phyloP scores from a whole-genome alignment of 1,140 invertebrate species.

The Neuroterus valhalla region DNA sequence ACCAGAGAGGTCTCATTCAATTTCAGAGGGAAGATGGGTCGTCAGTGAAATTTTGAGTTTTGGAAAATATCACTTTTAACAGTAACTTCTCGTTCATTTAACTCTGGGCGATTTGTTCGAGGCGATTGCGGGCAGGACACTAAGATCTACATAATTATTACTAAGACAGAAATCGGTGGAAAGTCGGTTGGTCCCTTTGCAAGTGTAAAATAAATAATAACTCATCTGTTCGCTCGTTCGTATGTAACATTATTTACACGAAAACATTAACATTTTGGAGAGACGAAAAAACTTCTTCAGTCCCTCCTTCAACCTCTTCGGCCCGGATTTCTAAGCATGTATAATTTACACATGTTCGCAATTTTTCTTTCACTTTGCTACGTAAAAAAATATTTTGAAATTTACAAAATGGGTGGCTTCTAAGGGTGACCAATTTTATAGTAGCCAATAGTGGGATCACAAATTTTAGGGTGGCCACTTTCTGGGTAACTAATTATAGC shows the following conservation, averaged over 20 bases:
- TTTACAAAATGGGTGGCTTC: too few relatives aligned
- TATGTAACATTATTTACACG: constrained; percentile 72
- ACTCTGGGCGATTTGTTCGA: constrained; percentile 57
- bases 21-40: too few relatives aligned
- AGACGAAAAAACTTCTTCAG: constrained; percentile 39
- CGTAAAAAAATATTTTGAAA: neutral
- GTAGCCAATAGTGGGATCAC: too few relatives aligned
- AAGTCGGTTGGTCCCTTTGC: constrained; percentile 71
- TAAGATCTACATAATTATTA: constrained; percentile 62
- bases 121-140: constrained; percentile 70
- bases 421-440: too few relatives aligned
- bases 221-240: constrained; percentile 52
- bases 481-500: too few relatives aligned
- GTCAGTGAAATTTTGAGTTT: constrained; percentile 53
- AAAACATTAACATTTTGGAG: constrained; percentile 4
- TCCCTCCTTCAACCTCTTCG: constrained; percentile 37
- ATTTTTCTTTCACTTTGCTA: neutral
- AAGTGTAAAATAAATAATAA: constrained; percentile 68
- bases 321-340: constrained; percentile 24
- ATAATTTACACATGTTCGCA: neutral
- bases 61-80: too few relatives aligned
- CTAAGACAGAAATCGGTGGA: constrained; percentile 75
- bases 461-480: too few relatives aligned
- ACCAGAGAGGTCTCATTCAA: too few relatives aligned
- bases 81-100: constrained; percentile 9